phyloP scores from a whole-genome alignment of 2,797 vertebrate species.

The Sylvilagus floridanus region DNA sequence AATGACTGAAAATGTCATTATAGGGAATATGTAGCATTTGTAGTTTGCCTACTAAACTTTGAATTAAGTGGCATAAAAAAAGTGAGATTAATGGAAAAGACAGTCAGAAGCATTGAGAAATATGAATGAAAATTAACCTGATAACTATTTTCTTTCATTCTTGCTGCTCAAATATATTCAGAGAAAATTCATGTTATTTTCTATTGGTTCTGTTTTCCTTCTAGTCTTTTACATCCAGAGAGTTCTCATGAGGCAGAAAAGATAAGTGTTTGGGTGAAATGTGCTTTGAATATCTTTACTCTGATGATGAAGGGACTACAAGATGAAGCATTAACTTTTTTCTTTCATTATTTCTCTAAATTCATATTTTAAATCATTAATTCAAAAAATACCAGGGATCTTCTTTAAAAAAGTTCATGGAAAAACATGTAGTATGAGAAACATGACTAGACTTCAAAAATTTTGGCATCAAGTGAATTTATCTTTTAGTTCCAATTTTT shows the following conservation, averaged over 20 bases:
- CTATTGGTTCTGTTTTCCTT: neutral
- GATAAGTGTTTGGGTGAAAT: neutral
- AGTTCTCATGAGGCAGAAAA: neutral
- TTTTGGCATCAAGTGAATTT: no score
- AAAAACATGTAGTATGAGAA: no score
- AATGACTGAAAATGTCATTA: slow-evolving; percentile 78
- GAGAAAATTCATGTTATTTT: neutral
- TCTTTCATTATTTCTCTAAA: neutral
- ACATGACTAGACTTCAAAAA: no score
- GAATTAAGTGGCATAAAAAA: slow-evolving; percentile 70
- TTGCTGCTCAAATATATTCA: neutral
- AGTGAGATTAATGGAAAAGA: slow-evolving; percentile 77
- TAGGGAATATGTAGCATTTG: slow-evolving; percentile 15
- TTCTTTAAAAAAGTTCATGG: no score
- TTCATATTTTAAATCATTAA: neutral
- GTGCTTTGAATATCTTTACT: neutral
- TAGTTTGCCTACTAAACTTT: slow-evolving; percentile 75
- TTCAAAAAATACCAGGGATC: neutral
- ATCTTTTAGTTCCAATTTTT: no score
- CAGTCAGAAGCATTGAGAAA: slow-evolving; percentile 81
- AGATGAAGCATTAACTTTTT: neutral
- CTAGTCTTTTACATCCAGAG: neutral
- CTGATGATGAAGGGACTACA: neutral
- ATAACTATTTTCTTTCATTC: slow-evolving; percentile 1
- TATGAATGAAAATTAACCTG: slow-evolving; percentile 74